A percentile compares a stretch with the other conserved stretches of the same genome.
Conservation (phyloP, 1,140 invertebrate species). For the Lepidurus apus region DNA sequence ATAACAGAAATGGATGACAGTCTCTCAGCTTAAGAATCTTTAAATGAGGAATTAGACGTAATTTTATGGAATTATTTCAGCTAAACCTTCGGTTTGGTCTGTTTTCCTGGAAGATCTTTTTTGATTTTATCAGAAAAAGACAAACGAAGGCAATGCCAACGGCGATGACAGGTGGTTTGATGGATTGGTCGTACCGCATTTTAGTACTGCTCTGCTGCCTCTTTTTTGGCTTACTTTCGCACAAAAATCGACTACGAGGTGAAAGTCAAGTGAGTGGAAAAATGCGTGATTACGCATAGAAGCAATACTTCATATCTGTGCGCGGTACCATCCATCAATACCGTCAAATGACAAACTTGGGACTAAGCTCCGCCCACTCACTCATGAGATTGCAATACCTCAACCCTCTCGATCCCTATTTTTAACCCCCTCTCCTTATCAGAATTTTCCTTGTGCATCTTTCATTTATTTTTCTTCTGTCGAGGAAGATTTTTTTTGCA, state of each 20-base stretch:
- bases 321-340: neutral
- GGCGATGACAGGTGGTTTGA: neutral
- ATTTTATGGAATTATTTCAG: no score
- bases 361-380: neutral
- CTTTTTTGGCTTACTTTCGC: neutral
- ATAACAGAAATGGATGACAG: no score
- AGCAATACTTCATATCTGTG: neutral
- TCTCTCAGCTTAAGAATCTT: no score
- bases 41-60: no score
- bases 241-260: neutral
- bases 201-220: neutral
- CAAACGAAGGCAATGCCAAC: no score
- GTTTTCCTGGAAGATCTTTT: no score
- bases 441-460: neutral
- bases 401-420: neutral
- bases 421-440: no score
- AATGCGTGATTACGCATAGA: slow-evolving; percentile 5
- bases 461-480: neutral
- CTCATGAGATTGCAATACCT: neutral
- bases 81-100: no score
- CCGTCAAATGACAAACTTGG: neutral
- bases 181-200: neutral
- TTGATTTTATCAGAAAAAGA: no score
- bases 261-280: neutral
- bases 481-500: no score